Percentiles rank a stretch among this genome's conserved stretches.
phyloP scores from a whole-genome alignment of 2,888 invertebrate species.

The Brachyptera risi region DNA sequence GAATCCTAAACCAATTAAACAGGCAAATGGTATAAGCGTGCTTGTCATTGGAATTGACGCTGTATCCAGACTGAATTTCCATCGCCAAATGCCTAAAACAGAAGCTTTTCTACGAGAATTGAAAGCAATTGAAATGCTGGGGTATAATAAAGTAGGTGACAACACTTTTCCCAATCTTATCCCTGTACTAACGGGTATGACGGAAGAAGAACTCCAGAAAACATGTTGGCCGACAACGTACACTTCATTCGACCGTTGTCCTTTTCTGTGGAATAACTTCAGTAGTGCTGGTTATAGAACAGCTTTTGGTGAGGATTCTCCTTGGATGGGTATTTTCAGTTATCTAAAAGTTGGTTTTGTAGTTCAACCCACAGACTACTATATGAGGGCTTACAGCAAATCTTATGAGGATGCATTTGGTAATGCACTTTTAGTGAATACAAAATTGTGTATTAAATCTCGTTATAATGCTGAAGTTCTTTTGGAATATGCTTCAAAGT shows the following conservation, averaged over 20 bases:
- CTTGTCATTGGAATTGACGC: conserved; percentile 81
- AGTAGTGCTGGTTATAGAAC: conserved; percentile 69
- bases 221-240: conserved; percentile 57
- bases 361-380: conserved; percentile 77
- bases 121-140: conserved; percentile 71
- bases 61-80: conserved; percentile 78
- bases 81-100: conserved; percentile 77
- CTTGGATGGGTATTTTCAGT: conserved; percentile 73
- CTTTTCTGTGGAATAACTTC: conserved; percentile 80
- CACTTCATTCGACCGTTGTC: conserved; percentile 69
- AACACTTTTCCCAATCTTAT: conserved; percentile 90
- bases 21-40: conserved; percentile 58
- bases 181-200: conserved; percentile 71
- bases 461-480: conserved; percentile 39
- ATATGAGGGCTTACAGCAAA: conserved; percentile 52
- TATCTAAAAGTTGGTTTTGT: conserved; percentile 72
- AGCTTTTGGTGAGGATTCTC: conserved; percentile 77
- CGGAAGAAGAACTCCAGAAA: conserved; percentile 57
- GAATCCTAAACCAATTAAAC: no score
- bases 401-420: conserved; percentile 55
- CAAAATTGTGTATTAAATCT: conserved; percentile 65
- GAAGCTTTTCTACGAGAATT: conserved; percentile 57
- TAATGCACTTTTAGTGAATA: conserved; percentile 59
- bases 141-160: conserved; percentile 91
- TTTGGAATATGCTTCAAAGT: conserved; percentile 44